Conservation (phyloP, 2,113 vertebrate genomes). For the Naja naja region DNA sequence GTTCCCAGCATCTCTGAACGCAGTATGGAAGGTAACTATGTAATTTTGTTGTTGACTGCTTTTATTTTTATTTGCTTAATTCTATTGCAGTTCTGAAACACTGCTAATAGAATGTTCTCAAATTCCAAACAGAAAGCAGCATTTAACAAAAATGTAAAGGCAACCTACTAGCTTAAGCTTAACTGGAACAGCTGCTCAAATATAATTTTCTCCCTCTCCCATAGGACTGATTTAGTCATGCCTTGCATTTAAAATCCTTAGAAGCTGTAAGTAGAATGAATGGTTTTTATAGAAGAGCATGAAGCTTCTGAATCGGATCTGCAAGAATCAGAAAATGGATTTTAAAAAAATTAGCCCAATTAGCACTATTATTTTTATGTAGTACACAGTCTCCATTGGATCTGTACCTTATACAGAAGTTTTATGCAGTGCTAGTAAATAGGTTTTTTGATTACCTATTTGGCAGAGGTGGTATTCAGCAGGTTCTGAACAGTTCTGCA, state of each 20-base stretch:
- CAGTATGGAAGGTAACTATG: constrained; percentile 87
- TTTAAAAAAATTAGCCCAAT: not conserved
- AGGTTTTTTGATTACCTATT: not conserved
- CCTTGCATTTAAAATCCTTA: not conserved
- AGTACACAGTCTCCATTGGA: not conserved
- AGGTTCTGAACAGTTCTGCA: too few species aligned
- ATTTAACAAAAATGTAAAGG: not conserved
- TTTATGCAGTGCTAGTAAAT: not conserved
- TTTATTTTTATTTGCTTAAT: not conserved
- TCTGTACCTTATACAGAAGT: not conserved
- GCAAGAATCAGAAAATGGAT: not conserved
- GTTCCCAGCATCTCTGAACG: constrained; percentile 81
- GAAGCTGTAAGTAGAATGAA: not conserved
- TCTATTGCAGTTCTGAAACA: not conserved
- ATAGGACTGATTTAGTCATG: not conserved
- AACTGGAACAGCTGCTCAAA: not conserved
- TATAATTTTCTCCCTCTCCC: not conserved
- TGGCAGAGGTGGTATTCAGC: too few species aligned
- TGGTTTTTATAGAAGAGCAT: too few species aligned
- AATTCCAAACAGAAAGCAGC: not conserved
- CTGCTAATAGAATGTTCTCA: not conserved
- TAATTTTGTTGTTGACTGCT: not conserved
- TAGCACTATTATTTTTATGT: not conserved
- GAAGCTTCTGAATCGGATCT: not conserved
- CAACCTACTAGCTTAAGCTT: not conserved